Percentiles rank a stretch among this genome's conserved stretches.
These are phyloP conservation scores for Stenotaenia linearis DNA, from an alignment of 2,888 invertebrate species.

Conservation along the genomic window DNA sequence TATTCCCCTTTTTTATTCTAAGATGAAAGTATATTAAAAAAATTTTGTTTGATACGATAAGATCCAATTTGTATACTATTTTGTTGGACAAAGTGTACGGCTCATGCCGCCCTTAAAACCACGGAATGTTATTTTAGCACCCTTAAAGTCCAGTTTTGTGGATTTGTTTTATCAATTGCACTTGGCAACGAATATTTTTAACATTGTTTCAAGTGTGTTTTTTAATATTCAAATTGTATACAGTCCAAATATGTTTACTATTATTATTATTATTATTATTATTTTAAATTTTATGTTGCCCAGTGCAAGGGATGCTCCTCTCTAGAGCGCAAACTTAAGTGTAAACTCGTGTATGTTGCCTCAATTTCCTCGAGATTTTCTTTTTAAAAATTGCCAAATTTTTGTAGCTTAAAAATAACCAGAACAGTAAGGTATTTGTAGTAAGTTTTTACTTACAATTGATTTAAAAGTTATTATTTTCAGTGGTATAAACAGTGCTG, in stretches of 20 bases:
- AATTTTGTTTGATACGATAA: constrained; percentile 8
- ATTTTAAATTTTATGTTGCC: background rate
- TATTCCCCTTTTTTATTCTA: background rate
- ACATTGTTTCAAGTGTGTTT: constrained; percentile 21
- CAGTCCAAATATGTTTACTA: constrained; percentile 3
- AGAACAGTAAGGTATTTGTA: background rate
- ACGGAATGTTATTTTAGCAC: constrained; percentile 24
- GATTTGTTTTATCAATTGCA: background rate
- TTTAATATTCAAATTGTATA: background rate
- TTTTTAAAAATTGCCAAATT: background rate
- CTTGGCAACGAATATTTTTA: constrained; percentile 15
- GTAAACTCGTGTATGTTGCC: constrained; percentile 10
- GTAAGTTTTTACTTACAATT: constrained; percentile 1
- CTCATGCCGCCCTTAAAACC: background rate
- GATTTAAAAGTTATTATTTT: constrained; percentile 9
- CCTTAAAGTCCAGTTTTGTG: constrained; percentile 1
- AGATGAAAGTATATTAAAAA: background rate
- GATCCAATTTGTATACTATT: constrained; percentile 26
- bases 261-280: background rate
- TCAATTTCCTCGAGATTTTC: background rate
- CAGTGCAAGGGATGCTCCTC: background rate
- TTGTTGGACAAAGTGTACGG: constrained; percentile 20
- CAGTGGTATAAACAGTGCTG: constrained; percentile 9
- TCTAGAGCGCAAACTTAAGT: background rate
- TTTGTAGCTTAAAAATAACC: background rate